Evolutionary conservation across 2,888 invertebrate genomes (phyloP).

Genomic region (Hartigia nigra): DNA sequence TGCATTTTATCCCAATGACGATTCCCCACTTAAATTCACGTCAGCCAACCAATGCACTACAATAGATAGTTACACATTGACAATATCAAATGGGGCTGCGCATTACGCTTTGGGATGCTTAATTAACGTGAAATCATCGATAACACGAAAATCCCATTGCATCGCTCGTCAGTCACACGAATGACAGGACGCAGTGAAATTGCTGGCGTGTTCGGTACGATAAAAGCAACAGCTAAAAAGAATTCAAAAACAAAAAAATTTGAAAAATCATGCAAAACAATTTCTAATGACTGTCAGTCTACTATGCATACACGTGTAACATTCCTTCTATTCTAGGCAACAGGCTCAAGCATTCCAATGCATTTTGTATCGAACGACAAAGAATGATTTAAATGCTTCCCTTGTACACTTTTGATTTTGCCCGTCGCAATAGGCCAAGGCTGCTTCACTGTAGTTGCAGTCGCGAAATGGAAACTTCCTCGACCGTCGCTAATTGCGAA

Average conservation of each 20-base stretch:
- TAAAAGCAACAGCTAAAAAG: accelerated
- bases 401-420: background rate
- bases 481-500: background rate
- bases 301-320: background rate
- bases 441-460: background rate
- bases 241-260: background rate
- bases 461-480: background rate
- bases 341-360: background rate
- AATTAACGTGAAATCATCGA: background rate
- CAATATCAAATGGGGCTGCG: background rate
- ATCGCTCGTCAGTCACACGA: background rate
- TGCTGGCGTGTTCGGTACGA: background rate
- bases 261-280: background rate
- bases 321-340: background rate
- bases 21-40: background rate
- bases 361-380: background rate
- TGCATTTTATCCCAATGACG: background rate
- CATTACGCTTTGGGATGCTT: background rate
- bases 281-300: background rate
- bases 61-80: background rate
- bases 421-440: background rate
- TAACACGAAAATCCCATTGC: background rate
- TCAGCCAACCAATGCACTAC: background rate
- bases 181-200: background rate
- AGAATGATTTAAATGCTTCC: background rate